phyloP scores from a whole-genome alignment of 2,797 vertebrate genomes.

The Enoplosus armatus region DNA sequence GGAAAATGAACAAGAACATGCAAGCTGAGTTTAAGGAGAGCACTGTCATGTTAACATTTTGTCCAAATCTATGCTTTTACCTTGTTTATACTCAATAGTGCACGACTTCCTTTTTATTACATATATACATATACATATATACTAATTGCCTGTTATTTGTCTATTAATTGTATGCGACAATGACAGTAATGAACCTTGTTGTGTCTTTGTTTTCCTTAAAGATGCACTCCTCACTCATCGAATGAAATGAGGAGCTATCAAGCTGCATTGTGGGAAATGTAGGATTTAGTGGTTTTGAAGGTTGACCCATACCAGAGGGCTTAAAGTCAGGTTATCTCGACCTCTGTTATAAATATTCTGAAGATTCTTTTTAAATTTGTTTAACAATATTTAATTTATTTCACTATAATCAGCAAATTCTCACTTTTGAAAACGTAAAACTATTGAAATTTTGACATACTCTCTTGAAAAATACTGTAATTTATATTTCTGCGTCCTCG shows the following conservation, averaged over 20 bases:
- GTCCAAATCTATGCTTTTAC: slow-evolving; percentile 7
- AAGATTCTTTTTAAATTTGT: not conserved
- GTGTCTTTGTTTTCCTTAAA: slow-evolving; percentile 10
- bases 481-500: not conserved
- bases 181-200: not conserved
- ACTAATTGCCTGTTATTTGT: not conserved
- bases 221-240: not conserved
- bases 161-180: not conserved
- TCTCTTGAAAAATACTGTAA: not conserved
- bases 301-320: not conserved
- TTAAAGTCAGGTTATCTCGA: not conserved
- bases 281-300: not conserved
- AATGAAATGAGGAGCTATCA: not conserved
- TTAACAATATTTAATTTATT: not conserved
- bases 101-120: not conserved
- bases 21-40: slow-evolving; percentile 35
- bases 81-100: not conserved
- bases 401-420: not conserved
- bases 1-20: slow-evolving; percentile 61
- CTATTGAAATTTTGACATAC: not conserved
- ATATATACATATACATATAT: not conserved
- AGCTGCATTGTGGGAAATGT: slow-evolving; percentile 10
- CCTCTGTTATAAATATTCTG: not conserved
- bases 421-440: not conserved
- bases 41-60: slow-evolving; percentile 29